Conservation (phyloP, 2,888 invertebrate genomes). For the Microctonus aethiopoides region DNA sequence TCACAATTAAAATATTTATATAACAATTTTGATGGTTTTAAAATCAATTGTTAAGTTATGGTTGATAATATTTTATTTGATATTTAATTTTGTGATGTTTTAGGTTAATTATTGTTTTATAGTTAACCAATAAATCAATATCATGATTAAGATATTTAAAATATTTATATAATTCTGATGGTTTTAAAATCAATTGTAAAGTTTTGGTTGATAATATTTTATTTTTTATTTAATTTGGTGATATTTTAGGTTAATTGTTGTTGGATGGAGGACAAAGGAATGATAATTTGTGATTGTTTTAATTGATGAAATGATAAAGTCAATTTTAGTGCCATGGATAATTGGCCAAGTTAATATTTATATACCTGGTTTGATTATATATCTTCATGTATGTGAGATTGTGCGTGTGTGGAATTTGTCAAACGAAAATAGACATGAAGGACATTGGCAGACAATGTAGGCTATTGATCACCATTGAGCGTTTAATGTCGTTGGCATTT, state of each 20-base stretch:
- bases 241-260: neutral
- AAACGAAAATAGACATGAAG: constrained; percentile 32
- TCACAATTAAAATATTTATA: too few relatives aligned
- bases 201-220: too few relatives aligned
- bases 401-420: constrained; percentile 30
- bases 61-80: too few relatives aligned
- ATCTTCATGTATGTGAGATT: neutral
- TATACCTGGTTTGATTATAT: constrained; percentile 27
- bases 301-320: neutral
- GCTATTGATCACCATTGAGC: constrained; percentile 14
- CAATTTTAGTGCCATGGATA: constrained; percentile 19
- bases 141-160: too few relatives aligned
- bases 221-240: too few relatives aligned
- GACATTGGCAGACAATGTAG: constrained; percentile 31
- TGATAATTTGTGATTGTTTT: neutral
- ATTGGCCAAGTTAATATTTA: constrained; percentile 27
- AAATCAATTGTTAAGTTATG: too few relatives aligned
- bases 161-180: too few relatives aligned
- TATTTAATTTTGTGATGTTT: too few relatives aligned
- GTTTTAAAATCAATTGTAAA: too few relatives aligned
- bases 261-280: neutral
- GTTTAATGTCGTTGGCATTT: constrained; percentile 21
- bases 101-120: neutral
- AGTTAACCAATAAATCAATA: too few relatives aligned
- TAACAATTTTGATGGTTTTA: too few relatives aligned